Conservation (phyloP, 2,113 vertebrate genomes). For the Tachysurus fulvidraco region DNA sequence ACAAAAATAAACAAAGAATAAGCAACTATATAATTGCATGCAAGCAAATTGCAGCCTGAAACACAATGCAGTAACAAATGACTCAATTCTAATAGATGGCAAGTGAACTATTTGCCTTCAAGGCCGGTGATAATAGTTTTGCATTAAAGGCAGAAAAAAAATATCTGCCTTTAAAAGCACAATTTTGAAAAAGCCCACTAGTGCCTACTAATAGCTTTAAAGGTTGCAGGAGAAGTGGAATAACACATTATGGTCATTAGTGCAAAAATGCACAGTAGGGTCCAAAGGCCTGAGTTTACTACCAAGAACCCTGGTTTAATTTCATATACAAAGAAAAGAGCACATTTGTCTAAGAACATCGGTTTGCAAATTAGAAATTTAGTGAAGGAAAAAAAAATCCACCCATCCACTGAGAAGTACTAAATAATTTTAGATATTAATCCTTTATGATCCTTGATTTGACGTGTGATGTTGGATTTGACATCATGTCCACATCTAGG, state of each 20-base stretch:
- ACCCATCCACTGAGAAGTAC: not conserved
- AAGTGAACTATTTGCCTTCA: constrained; percentile 44
- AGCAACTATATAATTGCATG: constrained; percentile 9
- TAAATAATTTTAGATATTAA: not conserved
- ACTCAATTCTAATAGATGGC: constrained; percentile 9
- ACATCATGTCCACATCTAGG: no score
- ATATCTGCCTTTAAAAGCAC: constrained; percentile 38
- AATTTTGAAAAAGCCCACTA: constrained; percentile 38
- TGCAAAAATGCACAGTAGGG: constrained; percentile 14
- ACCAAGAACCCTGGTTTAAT: not conserved
- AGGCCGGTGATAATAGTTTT: constrained; percentile 37
- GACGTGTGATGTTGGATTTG: not conserved
- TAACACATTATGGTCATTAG: constrained; percentile 49
- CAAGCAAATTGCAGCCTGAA: constrained; percentile 34
- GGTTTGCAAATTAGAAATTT: not conserved
- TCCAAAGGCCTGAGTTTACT: not conserved
- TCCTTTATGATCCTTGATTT: not conserved
- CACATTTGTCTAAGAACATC: not conserved
- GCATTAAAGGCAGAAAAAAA: constrained; percentile 28
- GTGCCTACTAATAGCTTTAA: constrained; percentile 42
- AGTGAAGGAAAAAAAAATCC: not conserved
- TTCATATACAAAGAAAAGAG: not conserved
- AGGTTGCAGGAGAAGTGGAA: constrained; percentile 41
- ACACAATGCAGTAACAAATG: constrained; percentile 35
- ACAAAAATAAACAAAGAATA: not conserved